Conservation (phyloP, 2,797 vertebrate species). For the Somateria mollissima region DNA sequence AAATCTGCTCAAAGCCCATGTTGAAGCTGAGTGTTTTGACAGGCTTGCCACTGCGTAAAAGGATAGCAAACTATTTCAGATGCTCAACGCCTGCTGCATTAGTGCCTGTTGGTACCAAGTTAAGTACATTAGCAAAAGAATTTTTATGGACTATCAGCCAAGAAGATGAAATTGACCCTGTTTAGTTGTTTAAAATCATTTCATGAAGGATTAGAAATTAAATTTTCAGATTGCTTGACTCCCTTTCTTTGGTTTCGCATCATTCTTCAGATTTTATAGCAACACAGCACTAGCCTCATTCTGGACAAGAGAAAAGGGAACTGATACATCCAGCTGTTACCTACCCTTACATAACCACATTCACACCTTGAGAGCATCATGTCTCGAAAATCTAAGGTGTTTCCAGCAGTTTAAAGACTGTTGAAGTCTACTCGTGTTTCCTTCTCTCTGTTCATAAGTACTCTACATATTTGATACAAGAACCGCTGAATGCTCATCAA, state of each 20-base stretch:
- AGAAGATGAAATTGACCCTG: not conserved
- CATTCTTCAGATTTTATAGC: not conserved
- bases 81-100: not conserved
- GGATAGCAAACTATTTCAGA: not conserved
- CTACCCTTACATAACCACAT: fast-evolving
- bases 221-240: not conserved
- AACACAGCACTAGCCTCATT: fast-evolving
- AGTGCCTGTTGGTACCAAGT: not conserved
- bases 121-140: not conserved
- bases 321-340: fast-evolving
- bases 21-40: not conserved
- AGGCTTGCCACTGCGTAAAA: not conserved
- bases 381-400: not conserved
- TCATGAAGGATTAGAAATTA: not conserved
- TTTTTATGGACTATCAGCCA: not conserved
- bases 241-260: not conserved
- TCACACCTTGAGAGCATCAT: not conserved
- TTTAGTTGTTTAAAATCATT: not conserved
- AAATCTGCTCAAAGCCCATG: fast-evolving
- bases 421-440: not conserved
- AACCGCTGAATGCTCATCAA: not conserved
- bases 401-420: not conserved
- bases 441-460: not conserved
- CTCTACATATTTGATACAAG: fast-evolving
- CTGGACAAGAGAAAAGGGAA: not conserved